A percentile compares a stretch with the other conserved stretches of the same genome.
Evolutionary conservation across 1,140 invertebrate genomes (phyloP).

Genomic region (Asbolus verrucosus): DNA sequence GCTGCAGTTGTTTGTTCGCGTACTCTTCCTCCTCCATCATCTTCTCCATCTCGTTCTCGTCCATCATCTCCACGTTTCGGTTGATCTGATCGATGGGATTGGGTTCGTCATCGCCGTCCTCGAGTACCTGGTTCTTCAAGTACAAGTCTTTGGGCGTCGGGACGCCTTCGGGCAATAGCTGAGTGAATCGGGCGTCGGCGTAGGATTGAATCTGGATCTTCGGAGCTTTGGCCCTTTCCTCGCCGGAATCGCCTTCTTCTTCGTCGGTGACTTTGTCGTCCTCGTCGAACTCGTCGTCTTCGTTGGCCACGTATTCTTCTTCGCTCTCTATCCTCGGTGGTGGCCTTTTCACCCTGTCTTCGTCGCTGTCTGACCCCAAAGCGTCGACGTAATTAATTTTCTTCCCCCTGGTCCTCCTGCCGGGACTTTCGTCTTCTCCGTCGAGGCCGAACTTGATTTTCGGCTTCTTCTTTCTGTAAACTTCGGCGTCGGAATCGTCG

Average conservation of each 20-base stretch:
- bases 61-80: slow-evolving; percentile 65
- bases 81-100: slow-evolving; percentile 55
- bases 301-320: slow-evolving; percentile 67
- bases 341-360: slow-evolving; percentile 60
- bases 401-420: slow-evolving; percentile 73
- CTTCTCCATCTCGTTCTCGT: slow-evolving; percentile 70
- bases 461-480: slow-evolving; percentile 65
- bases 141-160: too few species aligned
- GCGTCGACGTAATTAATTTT: slow-evolving; percentile 80
- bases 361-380: slow-evolving; percentile 73
- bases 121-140: slow-evolving; percentile 21
- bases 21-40: slow-evolving; percentile 76
- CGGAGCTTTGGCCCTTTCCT: slow-evolving; percentile 15
- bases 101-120: slow-evolving; percentile 48
- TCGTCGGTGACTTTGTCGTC: slow-evolving; percentile 68
- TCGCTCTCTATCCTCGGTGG: slow-evolving; percentile 66
- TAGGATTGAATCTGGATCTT: slow-evolving; percentile 24
- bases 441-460: slow-evolving; percentile 69
- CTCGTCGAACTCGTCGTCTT: slow-evolving; percentile 67
- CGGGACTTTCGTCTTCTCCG: slow-evolving; percentile 66
- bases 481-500: slow-evolving; percentile 65
- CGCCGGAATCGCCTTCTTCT: slow-evolving; percentile 51
- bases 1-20: slow-evolving; percentile 69
- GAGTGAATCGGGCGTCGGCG: slow-evolving; percentile 14
- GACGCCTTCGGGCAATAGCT: background rate